Evolutionary conservation across 2,113 vertebrate species (phyloP).

Genomic region (Leptobrachium leishanense): DNA sequence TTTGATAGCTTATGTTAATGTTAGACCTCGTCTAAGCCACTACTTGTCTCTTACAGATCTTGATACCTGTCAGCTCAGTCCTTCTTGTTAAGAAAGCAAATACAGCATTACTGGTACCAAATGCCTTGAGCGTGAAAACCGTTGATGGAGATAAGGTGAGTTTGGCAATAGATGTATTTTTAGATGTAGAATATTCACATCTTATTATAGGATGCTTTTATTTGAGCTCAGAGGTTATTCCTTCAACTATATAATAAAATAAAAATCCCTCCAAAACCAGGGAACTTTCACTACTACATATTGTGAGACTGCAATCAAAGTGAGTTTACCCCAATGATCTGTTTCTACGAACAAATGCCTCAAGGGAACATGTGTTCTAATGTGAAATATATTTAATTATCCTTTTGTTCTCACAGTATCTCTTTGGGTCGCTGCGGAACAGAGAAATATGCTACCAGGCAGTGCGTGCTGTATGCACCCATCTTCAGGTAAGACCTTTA

Average conservation of each 20-base stretch:
- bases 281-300: too few relatives aligned
- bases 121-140: conserved; percentile 78
- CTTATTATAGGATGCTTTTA: too few relatives aligned
- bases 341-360: too few relatives aligned
- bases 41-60: conserved; percentile 54
- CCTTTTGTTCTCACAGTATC: conserved; percentile 60
- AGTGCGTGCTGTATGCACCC: conserved; percentile 71
- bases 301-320: too few relatives aligned
- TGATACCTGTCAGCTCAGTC: conserved; percentile 71
- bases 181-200: too few relatives aligned
- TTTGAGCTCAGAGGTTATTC: too few relatives aligned
- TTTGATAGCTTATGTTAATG: too few relatives aligned
- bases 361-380: too few relatives aligned
- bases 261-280: too few relatives aligned
- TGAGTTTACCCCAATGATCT: too few relatives aligned
- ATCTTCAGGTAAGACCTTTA: conserved; percentile 67
- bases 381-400: neutral
- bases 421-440: conserved; percentile 76
- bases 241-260: too few relatives aligned
- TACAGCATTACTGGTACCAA: conserved; percentile 80
- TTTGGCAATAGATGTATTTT: neutral
- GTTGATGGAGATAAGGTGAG: conserved; percentile 77
- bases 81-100: conserved; percentile 81
- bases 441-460: conserved; percentile 78
- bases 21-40: neutral